Percentiles rank a stretch among this genome's conserved stretches.
phyloP scores from a whole-genome alignment of 2,888 invertebrate genomes.

The Eledona agricola region DNA sequence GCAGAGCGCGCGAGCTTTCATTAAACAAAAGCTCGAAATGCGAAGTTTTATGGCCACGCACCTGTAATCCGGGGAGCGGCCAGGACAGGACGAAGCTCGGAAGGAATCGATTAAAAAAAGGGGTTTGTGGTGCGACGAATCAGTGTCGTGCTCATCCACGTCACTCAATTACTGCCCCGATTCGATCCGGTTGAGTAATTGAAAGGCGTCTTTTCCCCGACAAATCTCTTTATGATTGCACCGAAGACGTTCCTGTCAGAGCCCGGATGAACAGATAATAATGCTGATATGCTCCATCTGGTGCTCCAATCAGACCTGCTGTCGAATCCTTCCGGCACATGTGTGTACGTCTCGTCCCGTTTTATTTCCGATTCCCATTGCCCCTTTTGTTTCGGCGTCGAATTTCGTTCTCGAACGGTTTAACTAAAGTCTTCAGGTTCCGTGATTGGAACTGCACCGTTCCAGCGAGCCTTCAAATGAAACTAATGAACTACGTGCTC shows the following conservation, averaged over 20 bases:
- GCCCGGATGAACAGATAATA: constrained; percentile 57
- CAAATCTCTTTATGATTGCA: constrained; percentile 55
- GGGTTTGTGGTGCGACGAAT: constrained; percentile 24
- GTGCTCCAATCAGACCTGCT: constrained; percentile 56
- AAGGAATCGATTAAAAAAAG: constrained; percentile 28
- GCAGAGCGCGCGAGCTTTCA: constrained; percentile 24
- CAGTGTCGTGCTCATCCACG: constrained; percentile 32
- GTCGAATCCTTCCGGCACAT: constrained; percentile 53
- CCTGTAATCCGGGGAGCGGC: no score
- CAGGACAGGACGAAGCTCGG: no score
- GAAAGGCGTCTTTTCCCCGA: constrained; percentile 43
- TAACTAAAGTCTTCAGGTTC: constrained; percentile 41
- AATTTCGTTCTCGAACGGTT: constrained; percentile 28
- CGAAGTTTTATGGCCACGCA: no score
- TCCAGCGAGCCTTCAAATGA: constrained; percentile 47
- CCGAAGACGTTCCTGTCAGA: constrained; percentile 54
- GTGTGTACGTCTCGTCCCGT: constrained; percentile 44
- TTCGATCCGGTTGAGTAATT: constrained; percentile 36
- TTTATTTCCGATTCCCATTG: constrained; percentile 45
- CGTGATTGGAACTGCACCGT: constrained; percentile 48
- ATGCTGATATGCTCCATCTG: constrained; percentile 57
- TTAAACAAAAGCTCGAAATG: constrained; percentile 31
- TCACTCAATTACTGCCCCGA: constrained; percentile 31
- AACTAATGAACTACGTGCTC: constrained; percentile 54
- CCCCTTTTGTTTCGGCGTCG: constrained; percentile 41